Percentiles rank a stretch among this genome's conserved stretches.
phyloP scores from a whole-genome alignment of 1,140 invertebrate genomes.

The Leptoteleia sp. region DNA sequence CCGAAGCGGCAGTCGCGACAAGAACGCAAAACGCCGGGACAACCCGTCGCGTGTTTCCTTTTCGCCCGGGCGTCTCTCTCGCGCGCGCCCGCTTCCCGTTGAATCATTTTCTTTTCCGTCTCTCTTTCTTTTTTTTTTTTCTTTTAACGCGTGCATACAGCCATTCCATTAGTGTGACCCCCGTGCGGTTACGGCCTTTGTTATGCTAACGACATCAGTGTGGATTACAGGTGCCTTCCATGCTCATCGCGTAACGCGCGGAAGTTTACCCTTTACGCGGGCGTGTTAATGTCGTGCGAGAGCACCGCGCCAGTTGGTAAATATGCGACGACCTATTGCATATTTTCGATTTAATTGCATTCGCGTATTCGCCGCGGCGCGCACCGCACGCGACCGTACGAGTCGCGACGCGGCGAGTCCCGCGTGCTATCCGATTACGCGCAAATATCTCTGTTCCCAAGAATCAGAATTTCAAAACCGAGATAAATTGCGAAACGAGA shows the following conservation, averaged over 20 bases:
- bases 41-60: constrained; percentile 29
- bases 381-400: constrained; percentile 32
- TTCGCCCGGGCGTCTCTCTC: constrained; percentile 2
- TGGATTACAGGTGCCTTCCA: constrained; percentile 63
- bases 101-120: too few relatives aligned
- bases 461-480: constrained; percentile 76
- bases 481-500: too few relatives aligned
- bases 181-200: constrained; percentile 63
- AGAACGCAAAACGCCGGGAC: constrained; percentile 33
- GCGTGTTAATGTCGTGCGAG: constrained; percentile 64
- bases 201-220: constrained; percentile 68
- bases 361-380: constrained; percentile 73
- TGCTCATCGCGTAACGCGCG: constrained; percentile 54
- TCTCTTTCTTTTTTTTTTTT: too few relatives aligned
- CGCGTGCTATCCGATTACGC: constrained; percentile 49
- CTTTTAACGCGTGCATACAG: constrained; percentile 56
- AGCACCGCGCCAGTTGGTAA: constrained; percentile 72
- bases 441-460: constrained; percentile 33
- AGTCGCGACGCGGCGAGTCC: constrained; percentile 30
- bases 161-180: constrained; percentile 68
- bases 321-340: constrained; percentile 77
- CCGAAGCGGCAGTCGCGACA: constrained; percentile 16
- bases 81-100: constrained; percentile 5
- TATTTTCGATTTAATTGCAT: constrained; percentile 81
- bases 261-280: constrained; percentile 61